Base-by-base conservation (phyloP, 2,113 vertebrate species). In the Callospermophilus lateralis region DNA sequence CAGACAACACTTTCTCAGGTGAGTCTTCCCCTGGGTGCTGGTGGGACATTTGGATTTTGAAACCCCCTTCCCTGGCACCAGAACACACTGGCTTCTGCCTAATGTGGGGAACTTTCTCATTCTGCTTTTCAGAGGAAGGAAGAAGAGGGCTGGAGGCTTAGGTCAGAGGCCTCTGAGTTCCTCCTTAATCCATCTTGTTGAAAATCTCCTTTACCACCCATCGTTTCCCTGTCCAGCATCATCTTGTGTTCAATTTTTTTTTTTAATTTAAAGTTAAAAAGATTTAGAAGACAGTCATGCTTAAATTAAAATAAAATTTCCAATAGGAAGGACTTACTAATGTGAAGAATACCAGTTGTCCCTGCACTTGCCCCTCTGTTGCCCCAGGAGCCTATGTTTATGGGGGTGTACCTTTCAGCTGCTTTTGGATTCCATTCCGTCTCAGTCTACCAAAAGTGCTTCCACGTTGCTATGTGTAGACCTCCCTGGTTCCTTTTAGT, bases 1-100 rank as follows among this genome's bases (percentile, higher is more conserved):
- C 99, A 98, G 99, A 99, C 98, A 99, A 99, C 98, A 99, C 99
- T 4, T 99, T 99, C 99, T 99, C 99, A 99, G 99, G 99, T 99
- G 97, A 97, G 99, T 98, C 61, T 53, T 89, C 85, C 83, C 90
- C 28, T 32, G 63, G 37, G 30, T 88, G 65, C 90, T 89, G 77
- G 30, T 17, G 73, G 48, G 55, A 17, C 73, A 17, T 70, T 67
- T 42, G 11, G 28, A 51, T 51, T 95, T 80, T 80, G 45, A 86
- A 74, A 91, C 83, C n/a, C 61, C 37, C 42, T 77, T 16, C 15
- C 80, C 42, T 42, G 45, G 39, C 9, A 48, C 34, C 48, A 10
- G 79, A 84, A 32, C 42, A 81, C 24, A 55, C 10, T 53, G 32
- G 24, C 45, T 58, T 86, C n/a, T 73, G 34, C 61, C 72, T 74